A percentile compares a stretch with the other conserved stretches of the same genome.
Evolutionary conservation across 2,113 vertebrate genomes (phyloP).

Genomic region (Menidia beryllina): DNA sequence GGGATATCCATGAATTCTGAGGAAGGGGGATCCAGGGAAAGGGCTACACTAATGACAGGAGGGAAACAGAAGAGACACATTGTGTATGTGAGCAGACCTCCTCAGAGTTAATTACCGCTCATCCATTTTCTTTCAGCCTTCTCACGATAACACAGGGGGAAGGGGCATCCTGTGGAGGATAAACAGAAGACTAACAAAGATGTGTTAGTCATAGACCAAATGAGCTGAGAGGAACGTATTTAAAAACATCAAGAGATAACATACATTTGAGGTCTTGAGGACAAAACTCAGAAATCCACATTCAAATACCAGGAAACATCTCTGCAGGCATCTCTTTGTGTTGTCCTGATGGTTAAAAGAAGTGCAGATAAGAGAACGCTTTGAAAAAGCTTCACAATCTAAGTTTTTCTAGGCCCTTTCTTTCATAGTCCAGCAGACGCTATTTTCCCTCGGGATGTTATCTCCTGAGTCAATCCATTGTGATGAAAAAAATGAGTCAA

Average conservation of each 20-base stretch:
- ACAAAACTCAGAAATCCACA: slow-evolving; percentile 21
- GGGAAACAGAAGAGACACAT: slow-evolving; percentile 49
- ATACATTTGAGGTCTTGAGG: slow-evolving; percentile 7
- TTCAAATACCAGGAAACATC: slow-evolving; percentile 4
- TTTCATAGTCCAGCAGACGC: slow-evolving; percentile 23
- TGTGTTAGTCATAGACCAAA: slow-evolving; percentile 29
- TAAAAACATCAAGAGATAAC: background rate
- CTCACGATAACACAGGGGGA: slow-evolving; percentile 31
- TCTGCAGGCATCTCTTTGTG: slow-evolving; percentile 11
- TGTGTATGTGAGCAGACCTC: slow-evolving; percentile 54
- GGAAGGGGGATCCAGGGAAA: slow-evolving; percentile 30
- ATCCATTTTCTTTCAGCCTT: slow-evolving; percentile 60
- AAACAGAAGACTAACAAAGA: slow-evolving; percentile 56
- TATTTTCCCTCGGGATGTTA: slow-evolving; percentile 38
- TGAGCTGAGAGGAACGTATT: background rate
- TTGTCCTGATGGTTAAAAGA: background rate
- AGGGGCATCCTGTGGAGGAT: slow-evolving; percentile 35
- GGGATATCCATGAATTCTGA: slow-evolving; percentile 24
- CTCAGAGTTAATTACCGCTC: slow-evolving; percentile 67
- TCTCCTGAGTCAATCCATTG: slow-evolving; percentile 40
- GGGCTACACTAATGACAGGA: slow-evolving; percentile 38
- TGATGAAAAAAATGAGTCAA: slow-evolving; percentile 37
- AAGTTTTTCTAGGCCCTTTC: slow-evolving; percentile 1
- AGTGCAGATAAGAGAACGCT: slow-evolving; percentile 19
- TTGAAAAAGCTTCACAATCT: slow-evolving; percentile 24